These are phyloP conservation scores for Amphipyra tragopoginis DNA, from an alignment of 2,888 invertebrate genomes.

Conservation along the genomic window DNA sequence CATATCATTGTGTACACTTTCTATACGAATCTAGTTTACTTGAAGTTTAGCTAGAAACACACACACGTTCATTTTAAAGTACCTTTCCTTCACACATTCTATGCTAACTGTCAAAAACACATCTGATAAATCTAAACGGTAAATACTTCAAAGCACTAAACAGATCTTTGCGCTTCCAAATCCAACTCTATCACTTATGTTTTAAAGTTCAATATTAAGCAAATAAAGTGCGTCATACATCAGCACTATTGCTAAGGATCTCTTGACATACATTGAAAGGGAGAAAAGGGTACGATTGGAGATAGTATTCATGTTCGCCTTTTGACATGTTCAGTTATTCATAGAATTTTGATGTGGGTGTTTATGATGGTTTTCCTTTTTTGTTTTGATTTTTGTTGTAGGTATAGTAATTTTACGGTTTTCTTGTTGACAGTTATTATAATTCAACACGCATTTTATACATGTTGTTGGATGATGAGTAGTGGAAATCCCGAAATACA, in stretches of 20 bases:
- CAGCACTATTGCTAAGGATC: conserved; percentile 62
- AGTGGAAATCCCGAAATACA: too few relatives aligned
- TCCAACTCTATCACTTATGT: neutral
- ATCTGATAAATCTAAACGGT: conserved; percentile 59
- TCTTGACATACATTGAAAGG: conserved; percentile 63
- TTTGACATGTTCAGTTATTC: conserved; percentile 82
- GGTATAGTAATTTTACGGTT: conserved; percentile 5
- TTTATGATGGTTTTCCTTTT: conserved; percentile 59
- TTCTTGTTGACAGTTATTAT: neutral
- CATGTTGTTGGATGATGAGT: too few relatives aligned
- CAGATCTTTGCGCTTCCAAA: conserved; percentile 1
- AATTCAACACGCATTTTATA: too few relatives aligned
- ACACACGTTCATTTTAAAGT: conserved; percentile 23
- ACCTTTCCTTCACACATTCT: conserved; percentile 31
- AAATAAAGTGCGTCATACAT: conserved; percentile 18
- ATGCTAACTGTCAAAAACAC: conserved; percentile 47
- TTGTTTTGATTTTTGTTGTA: conserved; percentile 23
- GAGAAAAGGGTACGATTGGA: conserved; percentile 71
- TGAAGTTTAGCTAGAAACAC: conserved; percentile 16
- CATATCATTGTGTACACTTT: neutral
- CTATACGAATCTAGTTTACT: neutral
- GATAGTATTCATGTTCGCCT: conserved; percentile 76
- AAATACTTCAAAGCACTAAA: conserved; percentile 49
- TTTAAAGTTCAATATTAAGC: conserved; percentile 20
- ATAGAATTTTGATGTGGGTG: conserved; percentile 73